Evolutionary conservation across 2,113 vertebrate genomes (phyloP).

Genomic region (Datnioides undecimradiatus): DNA sequence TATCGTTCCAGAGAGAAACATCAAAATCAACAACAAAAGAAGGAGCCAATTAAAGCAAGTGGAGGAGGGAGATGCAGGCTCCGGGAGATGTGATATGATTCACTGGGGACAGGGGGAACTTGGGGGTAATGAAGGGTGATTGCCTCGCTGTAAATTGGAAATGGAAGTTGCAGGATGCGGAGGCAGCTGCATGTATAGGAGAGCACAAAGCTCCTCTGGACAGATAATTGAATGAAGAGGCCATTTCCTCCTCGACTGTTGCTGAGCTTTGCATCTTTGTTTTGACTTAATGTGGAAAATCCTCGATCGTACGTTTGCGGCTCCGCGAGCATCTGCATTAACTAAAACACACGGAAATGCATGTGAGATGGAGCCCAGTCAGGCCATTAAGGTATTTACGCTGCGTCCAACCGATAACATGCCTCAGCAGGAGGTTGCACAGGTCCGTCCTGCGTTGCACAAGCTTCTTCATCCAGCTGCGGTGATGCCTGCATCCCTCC

Average conservation of each 20-base stretch:
- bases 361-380: background rate
- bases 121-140: background rate
- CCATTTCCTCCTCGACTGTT: constrained; percentile 27
- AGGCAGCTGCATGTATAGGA: constrained; percentile 22
- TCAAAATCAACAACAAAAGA: background rate
- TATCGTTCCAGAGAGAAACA: background rate
- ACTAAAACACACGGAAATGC: background rate
- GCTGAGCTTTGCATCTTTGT: constrained; percentile 25
- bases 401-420: too few species aligned
- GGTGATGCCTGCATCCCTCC: background rate
- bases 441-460: background rate
- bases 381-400: too few species aligned
- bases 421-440: background rate
- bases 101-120: background rate
- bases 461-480: background rate
- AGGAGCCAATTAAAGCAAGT: background rate
- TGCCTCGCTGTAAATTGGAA: background rate
- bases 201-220: constrained; percentile 17
- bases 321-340: background rate
- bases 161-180: constrained; percentile 8
- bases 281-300: constrained; percentile 11
- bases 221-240: constrained; percentile 39
- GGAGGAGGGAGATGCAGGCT: background rate
- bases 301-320: background rate
- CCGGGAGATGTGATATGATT: constrained; percentile 2